Conservation (phyloP, 2,113 vertebrate genomes). For the Urocolius indicus region DNA sequence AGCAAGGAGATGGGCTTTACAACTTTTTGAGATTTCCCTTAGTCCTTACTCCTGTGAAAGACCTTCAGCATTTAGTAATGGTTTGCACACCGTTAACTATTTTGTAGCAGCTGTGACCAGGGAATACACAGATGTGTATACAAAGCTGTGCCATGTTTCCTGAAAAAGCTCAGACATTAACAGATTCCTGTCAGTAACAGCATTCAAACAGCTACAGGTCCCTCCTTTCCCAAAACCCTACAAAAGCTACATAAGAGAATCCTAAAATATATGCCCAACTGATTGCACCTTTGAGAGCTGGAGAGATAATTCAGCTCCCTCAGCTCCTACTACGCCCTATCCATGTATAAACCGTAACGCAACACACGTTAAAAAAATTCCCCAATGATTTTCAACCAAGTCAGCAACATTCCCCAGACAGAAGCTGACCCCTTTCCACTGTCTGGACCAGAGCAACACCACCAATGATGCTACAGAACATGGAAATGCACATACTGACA, state of each 20-base stretch:
- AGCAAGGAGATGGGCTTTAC: background rate
- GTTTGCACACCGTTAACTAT: background rate
- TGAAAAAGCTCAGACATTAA: background rate
- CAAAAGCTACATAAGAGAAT: background rate
- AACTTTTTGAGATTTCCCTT: background rate
- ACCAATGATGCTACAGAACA: background rate
- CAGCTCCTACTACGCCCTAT: background rate
- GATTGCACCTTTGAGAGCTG: background rate
- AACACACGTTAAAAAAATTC: background rate
- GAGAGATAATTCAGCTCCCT: background rate
- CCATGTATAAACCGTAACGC: background rate
- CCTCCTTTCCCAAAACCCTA: background rate
- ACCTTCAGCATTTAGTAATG: background rate
- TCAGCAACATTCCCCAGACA: background rate
- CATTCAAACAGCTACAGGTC: background rate
- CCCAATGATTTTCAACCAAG: background rate
- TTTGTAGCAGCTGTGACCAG: background rate
- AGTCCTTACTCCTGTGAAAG: background rate
- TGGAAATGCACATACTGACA: background rate
- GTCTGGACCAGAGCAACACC: background rate
- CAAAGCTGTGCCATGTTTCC: background rate
- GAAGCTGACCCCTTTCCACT: background rate
- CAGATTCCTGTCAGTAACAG: background rate
- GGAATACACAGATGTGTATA: background rate
- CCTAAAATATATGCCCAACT: background rate